phyloP scores from a whole-genome alignment of 2,797 vertebrate genomes.

The Hybognathus amarus region DNA sequence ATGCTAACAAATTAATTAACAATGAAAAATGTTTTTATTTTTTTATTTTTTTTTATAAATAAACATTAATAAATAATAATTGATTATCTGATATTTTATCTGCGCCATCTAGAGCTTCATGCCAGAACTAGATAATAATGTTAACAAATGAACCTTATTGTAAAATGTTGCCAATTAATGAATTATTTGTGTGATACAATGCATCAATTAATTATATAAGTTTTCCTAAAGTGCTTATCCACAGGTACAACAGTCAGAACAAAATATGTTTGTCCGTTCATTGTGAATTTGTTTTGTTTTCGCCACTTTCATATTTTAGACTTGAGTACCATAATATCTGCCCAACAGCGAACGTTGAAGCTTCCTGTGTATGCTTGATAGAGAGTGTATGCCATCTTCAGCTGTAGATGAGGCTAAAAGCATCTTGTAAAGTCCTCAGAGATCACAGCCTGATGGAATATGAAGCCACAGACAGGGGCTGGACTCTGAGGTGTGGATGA shows the following conservation, averaged over 20 bases:
- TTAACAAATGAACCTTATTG: neutral
- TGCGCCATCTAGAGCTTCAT: too few relatives aligned
- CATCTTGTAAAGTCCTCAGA: constrained; percentile 52
- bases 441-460: constrained; percentile 59
- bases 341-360: neutral
- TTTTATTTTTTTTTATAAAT: neutral
- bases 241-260: neutral
- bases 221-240: neutral
- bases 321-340: neutral
- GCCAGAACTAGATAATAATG: neutral
- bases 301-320: neutral
- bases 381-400: constrained; percentile 29
- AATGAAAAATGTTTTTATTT: neutral
- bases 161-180: neutral
- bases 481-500: constrained; percentile 57
- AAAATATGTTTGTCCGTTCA: neutral
- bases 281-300: neutral
- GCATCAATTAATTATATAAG: neutral
- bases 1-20: neutral
- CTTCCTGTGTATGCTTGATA: neutral
- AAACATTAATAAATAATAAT: neutral
- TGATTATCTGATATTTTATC: neutral
- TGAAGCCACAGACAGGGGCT: constrained; percentile 53
- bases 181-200: neutral
- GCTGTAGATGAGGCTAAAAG: constrained; percentile 56